Percentiles rank a stretch among this genome's conserved stretches.
phyloP scores from a whole-genome alignment of 2,797 vertebrate genomes.

The Glossophaga mutica region DNA sequence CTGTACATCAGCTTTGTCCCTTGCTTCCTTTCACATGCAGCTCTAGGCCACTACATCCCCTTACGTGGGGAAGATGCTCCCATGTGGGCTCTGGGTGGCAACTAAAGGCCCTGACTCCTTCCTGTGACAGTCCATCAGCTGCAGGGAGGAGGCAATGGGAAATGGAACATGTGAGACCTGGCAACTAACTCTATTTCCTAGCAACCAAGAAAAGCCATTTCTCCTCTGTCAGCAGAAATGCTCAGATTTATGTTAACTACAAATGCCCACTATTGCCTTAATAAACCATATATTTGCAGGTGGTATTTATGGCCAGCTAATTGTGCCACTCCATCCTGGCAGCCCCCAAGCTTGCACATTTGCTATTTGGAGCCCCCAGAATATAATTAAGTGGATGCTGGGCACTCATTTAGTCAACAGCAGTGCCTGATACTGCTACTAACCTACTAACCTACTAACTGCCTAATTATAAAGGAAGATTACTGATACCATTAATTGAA shows the following conservation, averaged over 20 bases:
- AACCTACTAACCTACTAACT: not conserved
- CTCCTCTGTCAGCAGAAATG: constrained; percentile 80
- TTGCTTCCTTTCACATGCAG: constrained; percentile 51
- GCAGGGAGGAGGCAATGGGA: constrained; percentile 70
- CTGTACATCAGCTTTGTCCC: constrained; percentile 36
- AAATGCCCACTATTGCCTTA: constrained; percentile 78
- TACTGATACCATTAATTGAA: constrained; percentile 63
- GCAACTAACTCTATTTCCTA: constrained; percentile 83
- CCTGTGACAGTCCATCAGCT: constrained; percentile 74
- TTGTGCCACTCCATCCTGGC: constrained; percentile 59
- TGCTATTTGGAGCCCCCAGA: constrained; percentile 66
- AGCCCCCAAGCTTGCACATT: constrained; percentile 7
- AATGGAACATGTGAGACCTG: constrained; percentile 73
- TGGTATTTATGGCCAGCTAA: constrained; percentile 79
- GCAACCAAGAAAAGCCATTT: constrained; percentile 80
- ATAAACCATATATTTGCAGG: constrained; percentile 79
- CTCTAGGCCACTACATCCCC: constrained; percentile 41
- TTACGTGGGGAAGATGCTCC: constrained; percentile 42
- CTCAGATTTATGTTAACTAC: constrained; percentile 81
- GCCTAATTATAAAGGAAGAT: constrained; percentile 77
- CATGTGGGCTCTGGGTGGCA: constrained; percentile 61
- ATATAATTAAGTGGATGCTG: constrained; percentile 45
- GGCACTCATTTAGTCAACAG: constrained; percentile 62
- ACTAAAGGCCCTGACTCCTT: constrained; percentile 55
- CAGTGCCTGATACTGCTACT: constrained; percentile 50